phyloP scores from a whole-genome alignment of 2,797 vertebrate species.

The Prionace glauca region DNA sequence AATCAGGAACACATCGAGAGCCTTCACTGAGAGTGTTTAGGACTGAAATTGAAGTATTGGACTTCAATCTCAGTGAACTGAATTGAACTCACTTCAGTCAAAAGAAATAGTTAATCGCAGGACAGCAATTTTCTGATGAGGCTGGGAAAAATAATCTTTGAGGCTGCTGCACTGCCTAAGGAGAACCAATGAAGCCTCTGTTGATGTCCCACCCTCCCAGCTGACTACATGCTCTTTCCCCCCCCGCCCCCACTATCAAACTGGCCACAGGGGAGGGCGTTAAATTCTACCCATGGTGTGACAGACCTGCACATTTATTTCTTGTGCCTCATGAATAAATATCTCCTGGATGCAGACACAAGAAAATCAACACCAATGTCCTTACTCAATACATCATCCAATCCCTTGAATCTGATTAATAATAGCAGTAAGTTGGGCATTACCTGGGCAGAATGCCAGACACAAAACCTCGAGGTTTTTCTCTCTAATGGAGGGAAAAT shows the following conservation, averaged over 20 bases:
- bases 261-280: too few species aligned
- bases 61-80: too few species aligned
- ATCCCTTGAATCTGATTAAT: neutral
- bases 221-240: neutral
- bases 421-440: neutral
- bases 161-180: neutral
- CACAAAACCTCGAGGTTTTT: neutral
- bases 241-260: neutral
- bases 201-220: neutral
- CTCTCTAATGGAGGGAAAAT: neutral
- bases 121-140: too few species aligned
- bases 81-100: too few species aligned
- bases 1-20: too few species aligned
- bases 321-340: neutral
- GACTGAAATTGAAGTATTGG: neutral
- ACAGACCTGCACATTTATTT: neutral
- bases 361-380: neutral
- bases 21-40: too few species aligned
- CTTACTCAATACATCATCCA: neutral
- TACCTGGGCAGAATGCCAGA: neutral
- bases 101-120: too few species aligned
- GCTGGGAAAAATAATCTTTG: neutral
- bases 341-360: neutral
- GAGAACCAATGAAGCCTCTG: neutral
- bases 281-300: neutral